These are phyloP conservation scores for Vespertilio murinus DNA, from an alignment of 2,797 vertebrate species.

Conservation along the genomic window DNA sequence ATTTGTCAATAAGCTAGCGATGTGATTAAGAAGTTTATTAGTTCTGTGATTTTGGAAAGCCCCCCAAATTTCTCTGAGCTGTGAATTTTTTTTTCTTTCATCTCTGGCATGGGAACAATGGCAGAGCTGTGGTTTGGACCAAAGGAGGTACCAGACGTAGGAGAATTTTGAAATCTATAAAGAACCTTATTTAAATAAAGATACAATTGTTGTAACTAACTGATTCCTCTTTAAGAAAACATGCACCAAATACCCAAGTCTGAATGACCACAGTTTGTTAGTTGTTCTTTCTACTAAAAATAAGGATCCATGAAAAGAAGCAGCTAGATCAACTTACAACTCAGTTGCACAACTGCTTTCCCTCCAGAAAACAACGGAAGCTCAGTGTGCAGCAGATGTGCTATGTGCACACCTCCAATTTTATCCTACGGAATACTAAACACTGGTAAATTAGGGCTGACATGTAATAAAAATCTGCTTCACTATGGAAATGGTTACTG, in stretches of 20 bases:
- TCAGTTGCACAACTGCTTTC: neutral
- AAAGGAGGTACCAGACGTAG: neutral
- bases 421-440: neutral
- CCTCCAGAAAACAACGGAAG: neutral
- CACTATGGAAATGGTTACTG: neutral
- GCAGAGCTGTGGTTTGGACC: neutral
- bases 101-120: neutral
- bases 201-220: neutral
- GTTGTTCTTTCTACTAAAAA: conserved; percentile 9
- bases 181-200: neutral
- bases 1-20: neutral
- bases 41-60: neutral
- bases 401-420: neutral
- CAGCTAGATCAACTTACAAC: neutral
- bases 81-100: neutral
- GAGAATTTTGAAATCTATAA: conserved; percentile 1
- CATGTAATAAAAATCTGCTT: neutral
- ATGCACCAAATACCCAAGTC: neutral
- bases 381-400: neutral
- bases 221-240: neutral
- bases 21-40: neutral
- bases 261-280: neutral
- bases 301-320: neutral
- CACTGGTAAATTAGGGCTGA: neutral
- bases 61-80: neutral